Conservation (phyloP, 1,140 invertebrate genomes). For the Ctenoplectra terminalis region DNA sequence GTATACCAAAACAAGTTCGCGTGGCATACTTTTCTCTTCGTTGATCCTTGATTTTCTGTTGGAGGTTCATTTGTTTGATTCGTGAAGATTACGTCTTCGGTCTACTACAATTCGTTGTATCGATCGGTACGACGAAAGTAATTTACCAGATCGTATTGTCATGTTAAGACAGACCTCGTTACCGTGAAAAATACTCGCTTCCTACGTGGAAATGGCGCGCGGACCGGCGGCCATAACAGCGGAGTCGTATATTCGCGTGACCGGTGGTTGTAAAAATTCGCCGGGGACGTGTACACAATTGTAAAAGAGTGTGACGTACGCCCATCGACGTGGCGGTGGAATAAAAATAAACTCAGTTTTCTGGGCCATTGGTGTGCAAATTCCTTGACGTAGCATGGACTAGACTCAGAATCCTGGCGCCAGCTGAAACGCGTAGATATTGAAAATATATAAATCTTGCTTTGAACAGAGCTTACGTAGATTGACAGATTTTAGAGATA, state of each 20-base stretch:
- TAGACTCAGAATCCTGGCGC: background rate
- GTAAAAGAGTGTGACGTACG: conserved; percentile 37
- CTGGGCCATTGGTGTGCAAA: conserved; percentile 32
- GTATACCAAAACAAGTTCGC: too few species aligned
- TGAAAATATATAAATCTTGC: background rate
- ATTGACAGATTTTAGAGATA: background rate
- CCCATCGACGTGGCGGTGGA: conserved; percentile 12
- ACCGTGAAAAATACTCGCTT: background rate
- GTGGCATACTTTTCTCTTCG: background rate
- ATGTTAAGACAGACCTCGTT: too few species aligned
- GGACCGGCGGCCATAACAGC: background rate
- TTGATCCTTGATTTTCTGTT: background rate
- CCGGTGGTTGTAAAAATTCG: conserved; percentile 45
- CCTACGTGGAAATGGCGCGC: background rate
- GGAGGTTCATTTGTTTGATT: background rate
- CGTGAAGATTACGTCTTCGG: background rate
- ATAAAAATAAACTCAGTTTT: conserved; percentile 43
- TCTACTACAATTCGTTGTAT: conserved; percentile 9
- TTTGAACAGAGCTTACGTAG: background rate
- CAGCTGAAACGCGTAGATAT: too few species aligned
- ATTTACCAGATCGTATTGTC: conserved; percentile 12
- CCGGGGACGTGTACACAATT: conserved; percentile 34
- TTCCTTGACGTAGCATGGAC: background rate
- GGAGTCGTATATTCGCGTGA: conserved; percentile 36
- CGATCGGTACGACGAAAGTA: background rate